Conservation (phyloP, 1,140 invertebrate species). For the Drosophila equinoxialis region DNA sequence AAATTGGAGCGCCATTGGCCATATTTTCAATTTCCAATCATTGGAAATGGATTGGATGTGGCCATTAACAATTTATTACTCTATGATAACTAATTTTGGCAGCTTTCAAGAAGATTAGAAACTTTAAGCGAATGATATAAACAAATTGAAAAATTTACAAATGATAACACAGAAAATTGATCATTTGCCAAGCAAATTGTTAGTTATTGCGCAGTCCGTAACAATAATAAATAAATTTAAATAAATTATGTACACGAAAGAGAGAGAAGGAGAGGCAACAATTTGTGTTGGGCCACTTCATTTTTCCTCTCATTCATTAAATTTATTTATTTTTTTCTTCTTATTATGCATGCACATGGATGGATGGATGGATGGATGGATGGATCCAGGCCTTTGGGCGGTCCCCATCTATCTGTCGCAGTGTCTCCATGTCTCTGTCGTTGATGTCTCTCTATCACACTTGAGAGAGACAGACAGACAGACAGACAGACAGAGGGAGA, state of each 20-base stretch:
- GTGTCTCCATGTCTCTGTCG: no score
- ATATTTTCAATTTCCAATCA: no score
- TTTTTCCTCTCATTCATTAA: constrained; percentile 59
- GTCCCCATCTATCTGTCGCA: constrained; percentile 14
- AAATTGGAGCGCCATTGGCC: no score
- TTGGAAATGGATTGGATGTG: no score
- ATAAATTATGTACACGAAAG: constrained; percentile 48
- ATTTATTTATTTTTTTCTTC: constrained; percentile 39
- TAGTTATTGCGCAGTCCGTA: constrained; percentile 23
- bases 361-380: neutral
- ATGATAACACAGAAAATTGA: neutral
- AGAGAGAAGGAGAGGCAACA: neutral
- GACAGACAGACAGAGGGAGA: neutral
- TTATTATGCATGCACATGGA: constrained; percentile 14
- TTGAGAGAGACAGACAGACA: constrained; percentile 42
- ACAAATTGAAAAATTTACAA: neutral
- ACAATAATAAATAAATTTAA: constrained; percentile 44
- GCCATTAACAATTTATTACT: no score
- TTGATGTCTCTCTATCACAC: constrained; percentile 38
- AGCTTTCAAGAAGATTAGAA: no score
- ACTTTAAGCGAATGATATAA: no score
- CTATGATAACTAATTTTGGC: no score
- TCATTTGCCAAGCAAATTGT: constrained; percentile 10
- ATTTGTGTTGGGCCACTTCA: neutral
- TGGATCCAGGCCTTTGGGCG: constrained; percentile 5